These are phyloP conservation scores for Parotia lawesii DNA, from an alignment of 2,113 vertebrate species.

Conservation along the genomic window DNA sequence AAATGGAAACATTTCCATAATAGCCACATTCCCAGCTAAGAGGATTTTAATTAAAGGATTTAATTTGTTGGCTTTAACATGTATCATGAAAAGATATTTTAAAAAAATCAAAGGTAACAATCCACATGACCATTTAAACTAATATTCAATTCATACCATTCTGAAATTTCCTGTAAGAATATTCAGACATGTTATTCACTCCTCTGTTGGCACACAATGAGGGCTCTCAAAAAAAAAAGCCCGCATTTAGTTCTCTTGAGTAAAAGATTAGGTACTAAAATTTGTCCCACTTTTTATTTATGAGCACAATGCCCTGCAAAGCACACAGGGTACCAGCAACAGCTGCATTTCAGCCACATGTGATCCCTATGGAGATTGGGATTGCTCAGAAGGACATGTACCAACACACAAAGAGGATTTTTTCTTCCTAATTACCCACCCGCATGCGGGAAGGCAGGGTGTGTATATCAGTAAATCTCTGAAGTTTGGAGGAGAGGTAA, in stretches of 20 bases:
- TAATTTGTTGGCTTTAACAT: not conserved
- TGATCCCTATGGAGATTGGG: not conserved
- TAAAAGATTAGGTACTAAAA: not conserved
- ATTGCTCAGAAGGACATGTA: conserved; percentile 17
- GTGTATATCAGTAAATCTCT: conserved; percentile 57
- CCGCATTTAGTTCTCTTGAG: not conserved
- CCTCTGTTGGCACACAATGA: not conserved
- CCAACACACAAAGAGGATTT: conserved; percentile 21
- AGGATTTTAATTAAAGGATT: not conserved
- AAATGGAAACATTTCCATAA: not conserved
- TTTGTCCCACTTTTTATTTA: not conserved
- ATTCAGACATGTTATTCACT: not conserved
- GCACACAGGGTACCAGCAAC: not conserved
- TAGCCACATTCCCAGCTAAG: not conserved
- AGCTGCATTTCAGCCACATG: not conserved
- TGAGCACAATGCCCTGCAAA: not conserved
- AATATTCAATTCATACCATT: not conserved
- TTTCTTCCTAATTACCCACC: conserved; percentile 30
- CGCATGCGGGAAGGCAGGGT: not conserved
- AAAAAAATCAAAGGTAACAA: not conserved
- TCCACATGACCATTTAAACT: not conserved
- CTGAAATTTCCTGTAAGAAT: not conserved
- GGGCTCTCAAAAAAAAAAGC: not conserved
- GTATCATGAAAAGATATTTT: not conserved
- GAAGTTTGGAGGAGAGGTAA: conserved; percentile 35